Base-by-base conservation (phyloP, 2,113 vertebrate species). In the Coracopsis vasa region DNA sequence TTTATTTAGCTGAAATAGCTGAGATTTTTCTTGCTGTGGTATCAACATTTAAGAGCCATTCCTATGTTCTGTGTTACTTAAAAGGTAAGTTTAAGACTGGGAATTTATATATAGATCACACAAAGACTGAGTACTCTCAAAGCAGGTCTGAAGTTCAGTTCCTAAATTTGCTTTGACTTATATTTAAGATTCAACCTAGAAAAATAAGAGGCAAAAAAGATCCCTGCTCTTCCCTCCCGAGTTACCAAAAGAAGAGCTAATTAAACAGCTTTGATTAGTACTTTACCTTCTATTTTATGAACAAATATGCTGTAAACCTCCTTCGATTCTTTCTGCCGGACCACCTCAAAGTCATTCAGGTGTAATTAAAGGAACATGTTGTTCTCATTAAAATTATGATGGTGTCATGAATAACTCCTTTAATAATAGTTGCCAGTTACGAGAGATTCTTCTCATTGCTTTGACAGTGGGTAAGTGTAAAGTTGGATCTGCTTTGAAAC, bases 401-500 rank as follows among this genome's bases (percentile, higher is more conserved):
- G 33, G 66, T 97, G 85, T 92, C 93, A 66, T 39, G 21, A 83
- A 78, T 17, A 83, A 88, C 70, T 69, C 48, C 69, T 35, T 61
- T 48, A 86, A 48, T 80, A 39, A 41, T 9, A 69, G 66, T 58
- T 90, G 58, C 84, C 67, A 61, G 66, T 56, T 69, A 61, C 0
- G 4, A 85, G 93, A 70, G 75, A 88, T 88, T 83, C 80, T 86
- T 87, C 27, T 88, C 25, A 4, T 73, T 91, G 81, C 88, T 60
- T 42, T 90, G 53, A 80, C 66, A 74, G 71, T 42, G 88, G 85
- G 16, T 42, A 88, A 88, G 67, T 54, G 88, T 80, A 88, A 78
- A 88, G 75, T 81, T 93, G 90, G 54, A 84, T 78, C 75, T 91
- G 35, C 82, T 88, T 88, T 90, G 56, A 94, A 95, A 86, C 29